Evolutionary conservation across 2,888 invertebrate genomes (phyloP).

Genomic region (Ophion costatus): DNA sequence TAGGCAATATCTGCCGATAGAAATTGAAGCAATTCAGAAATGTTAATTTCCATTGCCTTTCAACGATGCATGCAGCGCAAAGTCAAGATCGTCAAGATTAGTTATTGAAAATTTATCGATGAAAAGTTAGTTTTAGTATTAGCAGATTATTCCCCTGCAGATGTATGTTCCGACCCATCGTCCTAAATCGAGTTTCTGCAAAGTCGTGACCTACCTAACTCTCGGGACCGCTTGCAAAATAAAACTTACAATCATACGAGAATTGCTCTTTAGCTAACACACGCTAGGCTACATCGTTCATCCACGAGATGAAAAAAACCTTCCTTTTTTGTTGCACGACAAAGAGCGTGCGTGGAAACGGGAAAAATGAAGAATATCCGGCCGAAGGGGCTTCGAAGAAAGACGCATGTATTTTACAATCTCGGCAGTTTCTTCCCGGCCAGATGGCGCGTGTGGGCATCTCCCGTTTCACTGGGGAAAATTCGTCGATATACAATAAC

Average conservation of each 20-base stretch:
- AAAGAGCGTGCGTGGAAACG: neutral
- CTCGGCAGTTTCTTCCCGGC: neutral
- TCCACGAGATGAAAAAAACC: neutral
- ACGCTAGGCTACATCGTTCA: neutral
- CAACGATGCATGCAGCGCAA: too few species aligned
- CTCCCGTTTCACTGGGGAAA: neutral
- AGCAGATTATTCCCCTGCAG: too few species aligned
- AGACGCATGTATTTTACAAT: constrained; percentile 2
- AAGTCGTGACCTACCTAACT: neutral
- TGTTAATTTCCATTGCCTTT: too few species aligned
- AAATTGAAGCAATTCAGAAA: too few species aligned
- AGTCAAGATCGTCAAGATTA: too few species aligned
- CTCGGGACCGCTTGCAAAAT: neutral
- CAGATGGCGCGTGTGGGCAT: neutral
- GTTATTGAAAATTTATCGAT: too few species aligned
- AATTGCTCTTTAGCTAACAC: neutral
- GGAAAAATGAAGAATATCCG: neutral
- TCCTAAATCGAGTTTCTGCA: neutral
- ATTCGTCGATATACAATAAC: neutral
- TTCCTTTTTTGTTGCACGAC: neutral
- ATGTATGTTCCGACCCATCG: neutral
- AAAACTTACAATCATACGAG: neutral
- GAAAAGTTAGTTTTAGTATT: too few species aligned
- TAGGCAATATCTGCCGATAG: too few species aligned
- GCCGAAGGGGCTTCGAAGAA: neutral